Evolutionary conservation across 35 echinoderm and acorn worm genomes (phyloP).

Genomic region (Hemicentrotus pulcherrimus): DNA sequence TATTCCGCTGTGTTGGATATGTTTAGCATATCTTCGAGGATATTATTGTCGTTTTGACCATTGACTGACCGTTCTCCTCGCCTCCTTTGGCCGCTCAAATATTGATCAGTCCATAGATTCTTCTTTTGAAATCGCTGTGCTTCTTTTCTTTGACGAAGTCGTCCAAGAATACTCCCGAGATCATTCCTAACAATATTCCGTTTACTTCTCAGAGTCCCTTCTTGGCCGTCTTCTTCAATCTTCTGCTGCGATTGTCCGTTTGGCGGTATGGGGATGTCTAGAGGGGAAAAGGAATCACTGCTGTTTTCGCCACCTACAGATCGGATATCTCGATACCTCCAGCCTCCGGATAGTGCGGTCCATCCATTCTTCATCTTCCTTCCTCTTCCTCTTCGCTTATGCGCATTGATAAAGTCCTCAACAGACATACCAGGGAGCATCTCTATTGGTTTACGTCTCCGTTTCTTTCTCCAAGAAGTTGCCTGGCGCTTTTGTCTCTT

Average conservation of each 20-base stretch:
- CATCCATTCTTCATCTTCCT: background rate
- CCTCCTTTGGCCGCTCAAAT: background rate
- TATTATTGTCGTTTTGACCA: background rate
- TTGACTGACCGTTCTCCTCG: background rate
- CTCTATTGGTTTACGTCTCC: too few species aligned
- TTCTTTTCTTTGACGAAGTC: background rate
- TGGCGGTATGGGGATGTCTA: too few species aligned
- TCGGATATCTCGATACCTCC: too few species aligned
- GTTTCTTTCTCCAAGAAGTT: too few species aligned
- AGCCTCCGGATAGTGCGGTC: background rate
- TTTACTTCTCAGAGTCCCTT: background rate
- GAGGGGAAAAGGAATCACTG: too few species aligned
- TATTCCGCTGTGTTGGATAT: background rate
- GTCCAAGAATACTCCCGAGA: background rate
- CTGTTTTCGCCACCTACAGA: too few species aligned
- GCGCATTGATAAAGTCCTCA: too few species aligned
- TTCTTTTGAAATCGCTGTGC: background rate
- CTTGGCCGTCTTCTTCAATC: background rate
- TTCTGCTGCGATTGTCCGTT: too few species aligned
- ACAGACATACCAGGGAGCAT: too few species aligned
- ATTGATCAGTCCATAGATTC: background rate
- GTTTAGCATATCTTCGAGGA: background rate
- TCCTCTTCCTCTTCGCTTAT: background rate
- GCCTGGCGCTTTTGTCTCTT: too few species aligned
- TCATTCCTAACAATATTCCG: background rate